Base-by-base conservation (phyloP, 2,888 invertebrate genomes). In the Sinotaia quadrata region DNA sequence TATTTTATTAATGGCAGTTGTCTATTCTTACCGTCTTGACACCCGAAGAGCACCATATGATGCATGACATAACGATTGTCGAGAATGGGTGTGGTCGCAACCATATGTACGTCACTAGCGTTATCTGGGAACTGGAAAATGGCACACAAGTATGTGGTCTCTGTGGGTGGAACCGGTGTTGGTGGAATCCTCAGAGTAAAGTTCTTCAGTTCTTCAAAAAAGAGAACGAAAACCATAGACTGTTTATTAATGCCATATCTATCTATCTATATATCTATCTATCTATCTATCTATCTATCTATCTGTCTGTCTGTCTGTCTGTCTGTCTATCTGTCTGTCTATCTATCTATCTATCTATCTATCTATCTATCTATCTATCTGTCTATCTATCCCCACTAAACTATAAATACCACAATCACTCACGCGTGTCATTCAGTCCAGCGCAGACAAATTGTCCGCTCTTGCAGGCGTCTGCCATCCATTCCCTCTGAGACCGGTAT, bases 131-230 rank as follows among this genome's bases (percentile, higher is more conserved):
- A 29, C 27, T 71, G 62, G 44, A 77, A 73, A 21, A 69, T 66
- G 63, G 78, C 72, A 54, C 81, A 81, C 65, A 69, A 70, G 61
- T 81, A 81, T 1, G 79, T 76, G 2, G 79, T 79, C 24, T 73
- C 71, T 36, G 71, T 27, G 2, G 60, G 58, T 1, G 81, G 81
- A 10, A 79, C 78, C 0, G 37, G 29, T 0, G 75, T 75, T 0
- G 27, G 58, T 0, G 76, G 77, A 15, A 77, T 60, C 1, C 56
- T 44, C 4, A 74, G 4, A 18, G 7, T 8, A 7, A 47, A n/a
- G n/a, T n/a, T n/a, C n/a, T n/a, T n/a, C n/a, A n/a, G n/a, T n/a
- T n/a, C n/a, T n/a, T n/a, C n/a, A n/a, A n/a, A n/a, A n/a, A n/a
- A n/a, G n/a, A n/a, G n/a, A n/a, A n/a, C n/a, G n/a, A n/a, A n/a